Evolutionary conservation across 2,888 invertebrate species (phyloP), one percentile per base, ranked within the genome.

Genomic region (Micropterix aruncella): DNA sequence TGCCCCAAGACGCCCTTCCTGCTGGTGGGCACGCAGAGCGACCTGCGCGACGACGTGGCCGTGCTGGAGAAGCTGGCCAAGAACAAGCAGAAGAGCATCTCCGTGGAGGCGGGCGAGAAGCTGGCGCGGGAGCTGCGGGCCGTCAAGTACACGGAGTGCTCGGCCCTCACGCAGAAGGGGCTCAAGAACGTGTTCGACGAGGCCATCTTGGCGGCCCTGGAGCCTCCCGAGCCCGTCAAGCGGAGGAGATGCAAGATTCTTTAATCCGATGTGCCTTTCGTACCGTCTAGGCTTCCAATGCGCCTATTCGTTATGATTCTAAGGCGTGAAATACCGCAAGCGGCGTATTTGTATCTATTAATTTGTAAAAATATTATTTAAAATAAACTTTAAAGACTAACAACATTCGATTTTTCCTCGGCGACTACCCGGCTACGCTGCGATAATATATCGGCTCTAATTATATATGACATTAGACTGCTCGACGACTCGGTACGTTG

Each of bases 101-200:
- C 85, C 18, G 77, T 80, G 51, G 91, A 92, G 60, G 83, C 84
- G 62, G 92, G 91, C 44, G 92, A 93, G 60, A 91, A 90, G 63
- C 66, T 91, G 58, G 90, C 91, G 47, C 85, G 87, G 61, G 91
- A 92, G 70, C 72, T 92, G 56, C 86, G 86, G 69, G 92, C 91
- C 43, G 90, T 92, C 38, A 92, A 92, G 74, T 93, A 91, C 64
- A 91, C 93, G 14, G 92, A 93, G 65, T 93, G 92, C 64, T 92
- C 91, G 50, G 92, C 92, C 53, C 71, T 92, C 49, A 92, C 92
- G 59, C 91, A 90, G 75, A 90, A 91, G 80, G 90, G 90, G 53
- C 70, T 93, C 59, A 93, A 93, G 74, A 93, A 93, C 64, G 92
- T 93, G 18, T 93, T 92, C 65, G 92, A 92, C 62, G 92, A 92